phyloP scores from a whole-genome alignment of 2,113 vertebrate genomes.

The Alexandromys fortis region DNA sequence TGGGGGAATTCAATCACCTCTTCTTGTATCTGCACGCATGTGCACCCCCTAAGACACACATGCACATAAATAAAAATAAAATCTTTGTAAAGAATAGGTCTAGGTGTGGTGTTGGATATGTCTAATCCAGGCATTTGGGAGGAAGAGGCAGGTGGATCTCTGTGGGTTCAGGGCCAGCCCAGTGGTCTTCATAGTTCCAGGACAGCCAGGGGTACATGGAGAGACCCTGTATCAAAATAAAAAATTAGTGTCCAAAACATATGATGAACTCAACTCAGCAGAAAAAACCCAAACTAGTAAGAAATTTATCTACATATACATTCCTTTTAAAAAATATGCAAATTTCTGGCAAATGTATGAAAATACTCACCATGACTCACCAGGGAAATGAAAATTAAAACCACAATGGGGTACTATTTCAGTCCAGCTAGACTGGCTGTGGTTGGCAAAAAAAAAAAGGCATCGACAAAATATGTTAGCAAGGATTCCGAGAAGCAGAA shows the following conservation, averaged over 20 bases:
- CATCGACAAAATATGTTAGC: neutral
- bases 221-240: neutral
- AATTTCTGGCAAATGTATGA: neutral
- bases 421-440: neutral
- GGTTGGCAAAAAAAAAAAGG: neutral
- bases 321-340: neutral
- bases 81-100: too few species aligned
- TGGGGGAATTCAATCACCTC: neutral
- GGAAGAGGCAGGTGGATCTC: neutral
- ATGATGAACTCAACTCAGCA: neutral
- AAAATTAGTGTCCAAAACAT: neutral
- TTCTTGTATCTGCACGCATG: neutral
- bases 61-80: neutral
- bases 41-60: neutral
- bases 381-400: conserved; percentile 25
- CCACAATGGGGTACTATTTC: neutral
- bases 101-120: neutral
- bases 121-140: neutral
- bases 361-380: neutral
- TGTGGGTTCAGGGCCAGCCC: neutral
- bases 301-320: neutral
- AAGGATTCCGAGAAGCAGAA: neutral
- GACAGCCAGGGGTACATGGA: neutral
- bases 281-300: neutral
- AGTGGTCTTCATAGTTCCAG: neutral